These are phyloP conservation scores for Actinopyga echinites DNA, from an alignment of 53 echinoderm and acorn worm genomes.

Conservation along the genomic window DNA sequence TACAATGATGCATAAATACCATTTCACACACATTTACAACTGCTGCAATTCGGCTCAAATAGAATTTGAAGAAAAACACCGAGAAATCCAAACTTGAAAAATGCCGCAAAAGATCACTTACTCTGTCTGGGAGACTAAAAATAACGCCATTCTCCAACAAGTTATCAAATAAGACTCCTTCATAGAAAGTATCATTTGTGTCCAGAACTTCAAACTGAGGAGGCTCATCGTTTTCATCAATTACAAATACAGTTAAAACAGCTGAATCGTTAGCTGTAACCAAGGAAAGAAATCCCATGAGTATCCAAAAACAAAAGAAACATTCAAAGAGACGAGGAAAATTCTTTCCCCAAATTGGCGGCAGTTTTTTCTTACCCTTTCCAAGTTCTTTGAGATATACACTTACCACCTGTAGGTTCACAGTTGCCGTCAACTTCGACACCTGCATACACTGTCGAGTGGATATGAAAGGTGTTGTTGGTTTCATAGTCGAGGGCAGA, in stretches of 20 bases:
- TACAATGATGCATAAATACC: too few species aligned
- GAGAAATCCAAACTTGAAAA: too few species aligned
- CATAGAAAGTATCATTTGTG: not conserved
- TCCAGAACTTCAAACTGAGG: not conserved
- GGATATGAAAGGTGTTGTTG: not conserved
- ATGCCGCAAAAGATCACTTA: too few species aligned
- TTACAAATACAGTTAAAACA: constrained; percentile 3
- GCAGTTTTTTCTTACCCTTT: too few species aligned
- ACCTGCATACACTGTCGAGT: not conserved
- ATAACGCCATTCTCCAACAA: not conserved
- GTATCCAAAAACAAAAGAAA: too few species aligned
- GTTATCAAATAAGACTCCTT: constrained; percentile 10
- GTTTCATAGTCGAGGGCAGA: not conserved
- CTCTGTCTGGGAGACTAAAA: constrained; percentile 1
- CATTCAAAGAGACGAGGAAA: too few species aligned
- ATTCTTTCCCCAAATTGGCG: too few species aligned
- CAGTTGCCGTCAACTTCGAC: not conserved
- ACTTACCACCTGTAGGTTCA: not conserved
- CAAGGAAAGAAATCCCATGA: too few species aligned
- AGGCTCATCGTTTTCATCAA: constrained; percentile 23
- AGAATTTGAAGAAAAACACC: too few species aligned
- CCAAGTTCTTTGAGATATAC: too few species aligned
- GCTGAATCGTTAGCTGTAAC: constrained; percentile 5
- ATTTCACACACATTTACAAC: too few species aligned
- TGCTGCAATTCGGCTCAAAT: too few species aligned